phyloP scores from a whole-genome alignment of 2,888 invertebrate genomes.

The Parasteatoda lunata region DNA sequence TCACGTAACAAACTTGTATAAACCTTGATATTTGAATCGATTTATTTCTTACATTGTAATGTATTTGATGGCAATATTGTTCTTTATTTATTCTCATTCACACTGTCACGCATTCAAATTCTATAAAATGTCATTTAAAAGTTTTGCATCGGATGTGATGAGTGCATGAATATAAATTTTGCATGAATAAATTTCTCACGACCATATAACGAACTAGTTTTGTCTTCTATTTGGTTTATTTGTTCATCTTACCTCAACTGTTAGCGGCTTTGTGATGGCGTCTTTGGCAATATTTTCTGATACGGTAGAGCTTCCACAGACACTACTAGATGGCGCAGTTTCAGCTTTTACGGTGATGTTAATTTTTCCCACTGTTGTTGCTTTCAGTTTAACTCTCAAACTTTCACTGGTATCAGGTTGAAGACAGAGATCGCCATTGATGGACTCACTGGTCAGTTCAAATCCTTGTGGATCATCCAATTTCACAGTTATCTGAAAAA shows the following conservation, averaged over 20 bases:
- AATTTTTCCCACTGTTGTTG: slow-evolving; percentile 72
- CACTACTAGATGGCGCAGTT: slow-evolving; percentile 70
- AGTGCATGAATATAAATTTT: too few relatives aligned
- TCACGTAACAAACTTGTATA: too few relatives aligned
- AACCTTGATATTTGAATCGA: too few relatives aligned
- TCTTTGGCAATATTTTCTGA: slow-evolving; percentile 75
- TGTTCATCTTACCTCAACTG: slow-evolving; percentile 76
- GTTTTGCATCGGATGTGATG: too few relatives aligned
- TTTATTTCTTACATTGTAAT: too few relatives aligned
- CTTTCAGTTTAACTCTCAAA: slow-evolving; percentile 71
- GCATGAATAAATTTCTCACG: too few relatives aligned
- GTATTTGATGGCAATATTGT: too few relatives aligned
- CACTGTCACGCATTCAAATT: too few relatives aligned
- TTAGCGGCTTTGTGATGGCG: slow-evolving; percentile 79
- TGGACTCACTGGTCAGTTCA: slow-evolving; percentile 24
- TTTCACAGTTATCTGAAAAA: slow-evolving; percentile 37
- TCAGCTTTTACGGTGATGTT: slow-evolving; percentile 72
- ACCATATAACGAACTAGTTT: too few relatives aligned
- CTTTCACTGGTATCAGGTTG: slow-evolving; percentile 50
- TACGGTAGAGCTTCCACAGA: slow-evolving; percentile 71
- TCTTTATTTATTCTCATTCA: too few relatives aligned
- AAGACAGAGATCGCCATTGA: slow-evolving; percentile 43
- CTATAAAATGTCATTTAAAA: too few relatives aligned
- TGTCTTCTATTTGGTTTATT: too few relatives aligned
- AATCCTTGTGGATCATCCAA: slow-evolving; percentile 52